Base-by-base conservation (phyloP, 2,113 vertebrate species). In the Pitta sordida region DNA sequence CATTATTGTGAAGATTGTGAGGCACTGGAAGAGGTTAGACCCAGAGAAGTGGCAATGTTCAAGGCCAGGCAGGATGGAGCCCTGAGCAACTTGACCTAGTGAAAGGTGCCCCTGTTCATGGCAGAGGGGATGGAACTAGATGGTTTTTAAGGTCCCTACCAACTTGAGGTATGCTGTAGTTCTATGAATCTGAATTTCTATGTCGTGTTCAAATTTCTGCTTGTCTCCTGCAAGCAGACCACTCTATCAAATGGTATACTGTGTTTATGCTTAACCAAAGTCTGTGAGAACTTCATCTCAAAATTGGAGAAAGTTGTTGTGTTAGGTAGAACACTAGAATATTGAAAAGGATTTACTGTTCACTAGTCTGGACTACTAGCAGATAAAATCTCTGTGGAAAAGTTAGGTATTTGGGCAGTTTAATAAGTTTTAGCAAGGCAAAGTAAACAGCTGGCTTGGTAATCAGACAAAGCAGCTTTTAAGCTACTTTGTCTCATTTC, bases 21-120 rank as follows among this genome's bases (percentile, higher is more conserved):
- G 29, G n/a, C 17, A 39, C 53, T 82, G 53, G 36, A 22, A 22
- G 43, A 73, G 24, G 16, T 46, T 46, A 46, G 19, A 34, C 27
- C 67, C 39, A 60, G 62, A 53, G 44, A 30, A 75, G 13, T 82
- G 62, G 5, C 10, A 68, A 9, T 30, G 62, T 34, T 75, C 62
- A 53, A 0, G 16, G 16, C 24, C 6, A 26, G 39, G 39, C 4
- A 68, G 4, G 3, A 9, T 41, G 19, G 46, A 13, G 19, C 23
- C 34, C 20, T 74, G 1, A 81, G 44, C 32, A 51, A 3, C 11
- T 23, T 68, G n/a, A 8, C 41, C 30, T 68, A 41, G 48, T 62
- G 78, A 30, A 60, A 81, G 8, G 17, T 68, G 53, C 60, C 22
- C n/a, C 53, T 60, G n/a, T 44, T 69, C 19, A 17, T 30, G n/a